These are phyloP conservation scores for Heliconius eleuchia DNA, from an alignment of 1,140 invertebrate species.

Conservation along the genomic window DNA sequence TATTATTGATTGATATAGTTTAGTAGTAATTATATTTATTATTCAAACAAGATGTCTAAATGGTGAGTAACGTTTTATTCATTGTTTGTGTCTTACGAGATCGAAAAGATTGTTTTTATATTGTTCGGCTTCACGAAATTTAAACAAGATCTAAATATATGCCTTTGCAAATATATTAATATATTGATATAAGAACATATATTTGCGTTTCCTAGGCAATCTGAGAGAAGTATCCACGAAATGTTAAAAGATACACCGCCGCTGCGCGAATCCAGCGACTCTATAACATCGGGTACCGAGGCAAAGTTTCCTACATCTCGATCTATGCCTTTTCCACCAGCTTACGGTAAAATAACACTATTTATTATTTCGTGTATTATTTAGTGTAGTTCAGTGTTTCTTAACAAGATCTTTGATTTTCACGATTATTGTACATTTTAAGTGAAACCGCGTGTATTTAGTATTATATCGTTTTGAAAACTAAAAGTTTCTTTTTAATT, in stretches of 20 bases:
- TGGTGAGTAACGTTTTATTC: conserved; percentile 53
- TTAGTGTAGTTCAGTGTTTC: too few relatives aligned
- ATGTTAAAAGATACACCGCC: conserved; percentile 93
- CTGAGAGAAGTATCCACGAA: conserved; percentile 91
- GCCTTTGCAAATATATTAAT: background rate
- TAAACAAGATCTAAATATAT: background rate
- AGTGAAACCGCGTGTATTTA: too few relatives aligned
- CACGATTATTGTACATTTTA: too few relatives aligned
- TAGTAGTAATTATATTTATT: conserved; percentile 13
- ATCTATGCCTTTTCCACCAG: conserved; percentile 77
- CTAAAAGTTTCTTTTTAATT: too few relatives aligned
- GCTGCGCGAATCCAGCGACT: conserved; percentile 88
- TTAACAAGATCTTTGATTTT: too few relatives aligned
- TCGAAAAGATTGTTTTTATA: background rate
- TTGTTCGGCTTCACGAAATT: background rate
- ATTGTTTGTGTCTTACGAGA: conserved; percentile 29
- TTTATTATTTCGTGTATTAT: background rate
- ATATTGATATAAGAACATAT: background rate
- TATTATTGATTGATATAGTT: conserved; percentile 17
- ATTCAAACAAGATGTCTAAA: conserved; percentile 61
- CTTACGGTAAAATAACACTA: conserved; percentile 59
- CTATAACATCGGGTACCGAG: conserved; percentile 88
- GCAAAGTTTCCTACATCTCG: conserved; percentile 76
- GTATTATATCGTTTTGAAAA: too few relatives aligned
- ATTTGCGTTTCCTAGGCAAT: conserved; percentile 58